Evolutionary conservation across 2,888 invertebrate species (phyloP).

Genomic region (Abrostola tripartita): DNA sequence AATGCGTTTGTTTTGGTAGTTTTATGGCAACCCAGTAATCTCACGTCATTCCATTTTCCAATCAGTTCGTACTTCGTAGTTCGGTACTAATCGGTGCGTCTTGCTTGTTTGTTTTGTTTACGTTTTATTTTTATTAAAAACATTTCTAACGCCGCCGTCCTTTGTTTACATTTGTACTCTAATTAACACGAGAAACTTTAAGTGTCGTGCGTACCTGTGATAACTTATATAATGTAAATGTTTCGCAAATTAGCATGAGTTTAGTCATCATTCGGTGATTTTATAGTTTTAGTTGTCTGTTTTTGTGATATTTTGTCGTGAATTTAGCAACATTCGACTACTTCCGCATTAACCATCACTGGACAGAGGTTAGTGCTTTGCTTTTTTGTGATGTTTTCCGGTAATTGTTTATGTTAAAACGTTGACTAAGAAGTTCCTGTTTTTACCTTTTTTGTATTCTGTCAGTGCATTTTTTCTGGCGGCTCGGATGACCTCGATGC

Average conservation of each 20-base stretch:
- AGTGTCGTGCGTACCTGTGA: conserved; percentile 72
- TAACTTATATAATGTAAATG: conserved; percentile 54
- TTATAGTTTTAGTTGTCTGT: conserved; percentile 61
- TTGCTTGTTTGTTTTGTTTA: conserved; percentile 68
- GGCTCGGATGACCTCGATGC: conserved; percentile 69
- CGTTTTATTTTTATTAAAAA: conserved; percentile 61
- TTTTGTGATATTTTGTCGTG: conserved; percentile 52
- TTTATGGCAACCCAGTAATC: conserved; percentile 43
- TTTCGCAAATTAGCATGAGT: conserved; percentile 53
- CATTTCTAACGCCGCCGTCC: conserved; percentile 47
- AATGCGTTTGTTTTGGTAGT: background rate
- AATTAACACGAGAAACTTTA: conserved; percentile 36
- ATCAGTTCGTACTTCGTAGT: conserved; percentile 61
- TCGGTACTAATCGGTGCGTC: conserved; percentile 57
- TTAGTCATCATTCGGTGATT: conserved; percentile 59
- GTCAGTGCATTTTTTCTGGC: conserved; percentile 68
- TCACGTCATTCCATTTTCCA: conserved; percentile 45
- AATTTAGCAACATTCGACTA: conserved; percentile 28
- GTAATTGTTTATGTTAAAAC: conserved; percentile 36
- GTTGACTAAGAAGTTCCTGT: conserved; percentile 36
- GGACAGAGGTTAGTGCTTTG: conserved; percentile 43
- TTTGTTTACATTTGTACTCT: conserved; percentile 56
- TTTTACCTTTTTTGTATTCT: conserved; percentile 67
- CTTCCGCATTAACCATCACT: conserved; percentile 22
- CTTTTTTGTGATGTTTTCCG: conserved; percentile 31